Conservation (phyloP, 2,113 vertebrate species). For the Merops nubicus region DNA sequence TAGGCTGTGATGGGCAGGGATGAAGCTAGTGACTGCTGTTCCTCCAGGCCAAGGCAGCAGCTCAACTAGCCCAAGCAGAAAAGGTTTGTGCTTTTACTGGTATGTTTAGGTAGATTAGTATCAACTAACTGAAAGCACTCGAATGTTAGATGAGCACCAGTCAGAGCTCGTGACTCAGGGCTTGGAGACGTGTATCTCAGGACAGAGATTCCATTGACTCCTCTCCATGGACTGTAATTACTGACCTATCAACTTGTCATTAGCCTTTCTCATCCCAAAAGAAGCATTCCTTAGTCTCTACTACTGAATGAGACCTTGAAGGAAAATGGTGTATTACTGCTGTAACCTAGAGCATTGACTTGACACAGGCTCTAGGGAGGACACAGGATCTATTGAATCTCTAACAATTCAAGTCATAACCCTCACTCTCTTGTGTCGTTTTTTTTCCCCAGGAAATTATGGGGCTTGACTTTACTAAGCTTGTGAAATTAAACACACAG, state of each 20-base stretch:
- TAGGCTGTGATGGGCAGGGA: background rate
- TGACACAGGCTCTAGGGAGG: background rate
- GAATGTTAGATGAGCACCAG: accelerated
- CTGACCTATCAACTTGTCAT: background rate
- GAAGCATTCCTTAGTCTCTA: background rate
- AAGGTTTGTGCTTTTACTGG: background rate
- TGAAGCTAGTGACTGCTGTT: background rate
- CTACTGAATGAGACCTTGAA: background rate
- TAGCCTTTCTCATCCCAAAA: background rate
- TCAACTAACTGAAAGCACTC: background rate
- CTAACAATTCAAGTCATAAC: background rate
- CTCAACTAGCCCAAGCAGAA: background rate
- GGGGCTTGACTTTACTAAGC: background rate
- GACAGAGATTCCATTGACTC: background rate
- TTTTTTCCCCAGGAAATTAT: background rate
- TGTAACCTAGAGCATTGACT: background rate
- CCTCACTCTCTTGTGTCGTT: background rate
- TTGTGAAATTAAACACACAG: background rate
- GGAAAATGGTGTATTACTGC: background rate
- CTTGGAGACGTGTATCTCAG: background rate
- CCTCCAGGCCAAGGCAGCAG: background rate
- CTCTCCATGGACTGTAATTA: background rate
- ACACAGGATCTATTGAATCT: background rate
- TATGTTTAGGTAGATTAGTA: background rate
- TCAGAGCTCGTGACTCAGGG: background rate